Evolutionary conservation across 64 coral and sea anemone species (phyloP).

Genomic region (Dendrophyllia cribrosa): DNA sequence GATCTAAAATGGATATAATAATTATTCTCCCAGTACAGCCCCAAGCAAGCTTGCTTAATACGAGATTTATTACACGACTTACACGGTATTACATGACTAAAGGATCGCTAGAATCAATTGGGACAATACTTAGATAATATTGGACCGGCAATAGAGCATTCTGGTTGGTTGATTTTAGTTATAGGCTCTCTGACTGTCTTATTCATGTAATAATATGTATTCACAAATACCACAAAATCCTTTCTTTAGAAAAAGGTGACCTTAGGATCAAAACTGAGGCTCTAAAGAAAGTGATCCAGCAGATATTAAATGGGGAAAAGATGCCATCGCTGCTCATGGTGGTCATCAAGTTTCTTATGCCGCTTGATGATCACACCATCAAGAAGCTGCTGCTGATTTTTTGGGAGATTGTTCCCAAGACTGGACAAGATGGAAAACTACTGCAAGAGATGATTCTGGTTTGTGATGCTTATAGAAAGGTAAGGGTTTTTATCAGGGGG

Average conservation of each 20-base stretch:
- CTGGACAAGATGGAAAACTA: constrained; percentile 95
- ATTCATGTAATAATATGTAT: background rate
- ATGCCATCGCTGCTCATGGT: constrained; percentile 96
- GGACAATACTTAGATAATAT: no score
- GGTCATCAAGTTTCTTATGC: constrained; percentile 97
- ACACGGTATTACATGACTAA: no score
- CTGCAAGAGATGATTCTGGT: constrained; percentile 99
- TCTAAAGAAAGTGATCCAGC: constrained; percentile 94
- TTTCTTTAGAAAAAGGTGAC: constrained; percentile 94
- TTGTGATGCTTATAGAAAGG: constrained; percentile 99
- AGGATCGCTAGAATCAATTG: no score
- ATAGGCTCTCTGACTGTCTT: background rate
- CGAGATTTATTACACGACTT: no score
- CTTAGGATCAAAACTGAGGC: constrained; percentile 87
- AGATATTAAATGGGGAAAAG: constrained; percentile 96
- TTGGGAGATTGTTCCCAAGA: constrained; percentile 99
- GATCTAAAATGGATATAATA: background rate
- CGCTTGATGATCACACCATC: constrained; percentile 94
- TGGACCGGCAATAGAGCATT: no score
- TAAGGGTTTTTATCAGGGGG: background rate
- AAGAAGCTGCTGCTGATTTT: constrained; percentile 97
- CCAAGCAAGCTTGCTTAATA: background rate
- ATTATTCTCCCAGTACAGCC: background rate
- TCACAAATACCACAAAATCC: background rate
- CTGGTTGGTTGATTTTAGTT: no score